Conservation (phyloP, 2,888 invertebrate species). For the Drosophila fungiperda region DNA sequence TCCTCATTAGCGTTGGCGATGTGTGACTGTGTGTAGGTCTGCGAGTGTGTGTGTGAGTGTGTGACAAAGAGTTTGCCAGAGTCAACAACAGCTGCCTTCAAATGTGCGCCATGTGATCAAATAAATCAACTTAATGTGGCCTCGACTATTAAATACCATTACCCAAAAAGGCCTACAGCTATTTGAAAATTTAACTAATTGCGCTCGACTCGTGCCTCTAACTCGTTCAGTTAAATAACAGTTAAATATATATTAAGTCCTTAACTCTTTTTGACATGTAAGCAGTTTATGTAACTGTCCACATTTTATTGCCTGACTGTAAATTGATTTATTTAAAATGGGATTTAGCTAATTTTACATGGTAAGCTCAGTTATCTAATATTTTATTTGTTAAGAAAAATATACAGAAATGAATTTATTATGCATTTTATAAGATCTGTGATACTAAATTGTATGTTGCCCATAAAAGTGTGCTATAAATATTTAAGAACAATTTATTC, state of each 20-base stretch:
- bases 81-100: slow-evolving; percentile 43
- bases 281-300: background rate
- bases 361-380: background rate
- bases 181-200: slow-evolving; percentile 7
- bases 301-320: background rate
- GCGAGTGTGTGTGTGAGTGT: slow-evolving; percentile 10
- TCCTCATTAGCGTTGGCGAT: slow-evolving; percentile 71
- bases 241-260: background rate
- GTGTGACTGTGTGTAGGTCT: slow-evolving; percentile 10
- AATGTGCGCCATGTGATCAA: slow-evolving; percentile 22
- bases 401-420: too few relatives aligned
- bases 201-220: background rate
- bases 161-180: background rate
- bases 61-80: slow-evolving; percentile 40
- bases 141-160: slow-evolving; percentile 9
- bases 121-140: slow-evolving; percentile 31
- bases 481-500: background rate
- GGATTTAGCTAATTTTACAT: background rate
- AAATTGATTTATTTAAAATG: background rate
- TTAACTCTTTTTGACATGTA: background rate
- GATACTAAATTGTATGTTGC: background rate
- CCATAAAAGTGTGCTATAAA: background rate
- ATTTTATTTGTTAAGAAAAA: background rate
- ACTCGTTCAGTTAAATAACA: background rate
- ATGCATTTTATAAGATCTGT: background rate